These are phyloP conservation scores for Trissolcus brochymenae DNA, from an alignment of 2,888 invertebrate genomes.

Conservation along the genomic window DNA sequence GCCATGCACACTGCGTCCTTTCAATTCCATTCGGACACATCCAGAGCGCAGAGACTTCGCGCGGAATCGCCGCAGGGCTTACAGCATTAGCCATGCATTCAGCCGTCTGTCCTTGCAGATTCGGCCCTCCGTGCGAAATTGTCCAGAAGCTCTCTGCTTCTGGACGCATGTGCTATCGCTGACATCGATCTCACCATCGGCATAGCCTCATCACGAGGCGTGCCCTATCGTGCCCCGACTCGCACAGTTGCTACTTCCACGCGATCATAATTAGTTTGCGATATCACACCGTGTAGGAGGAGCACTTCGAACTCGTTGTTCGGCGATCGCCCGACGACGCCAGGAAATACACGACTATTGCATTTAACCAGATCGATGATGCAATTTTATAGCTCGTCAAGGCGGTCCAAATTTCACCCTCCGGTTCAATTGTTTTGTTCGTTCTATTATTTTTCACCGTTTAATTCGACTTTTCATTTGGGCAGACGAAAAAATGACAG, in stretches of 20 bases:
- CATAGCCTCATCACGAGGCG: slow-evolving; percentile 19
- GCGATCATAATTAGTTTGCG: slow-evolving; percentile 44
- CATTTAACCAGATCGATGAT: slow-evolving; percentile 28
- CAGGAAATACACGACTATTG: slow-evolving; percentile 46
- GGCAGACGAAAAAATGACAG: too few relatives aligned
- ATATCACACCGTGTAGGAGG: slow-evolving; percentile 30
- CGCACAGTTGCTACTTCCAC: slow-evolving; percentile 33
- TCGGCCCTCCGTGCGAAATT: slow-evolving; percentile 59
- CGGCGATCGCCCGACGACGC: slow-evolving; percentile 8
- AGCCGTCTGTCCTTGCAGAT: slow-evolving; percentile 64
- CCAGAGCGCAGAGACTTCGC: slow-evolving; percentile 34
- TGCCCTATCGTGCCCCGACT: slow-evolving; percentile 41
- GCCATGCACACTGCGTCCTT: slow-evolving; percentile 66
- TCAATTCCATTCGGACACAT: slow-evolving; percentile 60
- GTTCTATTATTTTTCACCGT: slow-evolving; percentile 1
- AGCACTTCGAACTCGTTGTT: slow-evolving; percentile 9
- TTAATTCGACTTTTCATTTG: background rate
- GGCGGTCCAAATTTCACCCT: background rate
- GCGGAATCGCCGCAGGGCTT: slow-evolving; percentile 48
- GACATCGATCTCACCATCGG: slow-evolving; percentile 37
- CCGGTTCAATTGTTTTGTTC: background rate
- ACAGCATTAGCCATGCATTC: slow-evolving; percentile 61
- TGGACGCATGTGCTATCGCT: background rate
- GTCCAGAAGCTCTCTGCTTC: slow-evolving; percentile 16
- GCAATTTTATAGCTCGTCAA: slow-evolving; percentile 25